Evolutionary conservation across 2,113 vertebrate species (phyloP).

Genomic region (Poeciliopsis occidentalis): DNA sequence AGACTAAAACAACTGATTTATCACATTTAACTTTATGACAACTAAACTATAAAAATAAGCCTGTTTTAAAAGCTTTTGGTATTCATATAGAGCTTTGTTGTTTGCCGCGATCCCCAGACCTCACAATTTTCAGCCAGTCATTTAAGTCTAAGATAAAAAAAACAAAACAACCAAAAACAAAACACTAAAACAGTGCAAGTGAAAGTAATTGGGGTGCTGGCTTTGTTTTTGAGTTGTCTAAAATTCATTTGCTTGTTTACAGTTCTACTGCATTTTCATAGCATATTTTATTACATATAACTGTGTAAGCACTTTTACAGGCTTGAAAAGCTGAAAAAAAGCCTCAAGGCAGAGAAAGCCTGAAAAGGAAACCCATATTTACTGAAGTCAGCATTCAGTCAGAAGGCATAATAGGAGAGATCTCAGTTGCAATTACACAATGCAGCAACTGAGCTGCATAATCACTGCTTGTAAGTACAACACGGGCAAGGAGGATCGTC

Average conservation of each 20-base stretch:
- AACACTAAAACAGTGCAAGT: not conserved
- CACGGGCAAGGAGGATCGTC: not conserved
- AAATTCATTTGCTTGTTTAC: not conserved
- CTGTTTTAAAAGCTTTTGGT: not conserved
- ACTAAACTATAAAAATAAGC: not conserved
- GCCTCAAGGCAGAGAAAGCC: not conserved
- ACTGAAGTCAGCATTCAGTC: not conserved
- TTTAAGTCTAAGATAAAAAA: not conserved
- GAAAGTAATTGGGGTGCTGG: not conserved
- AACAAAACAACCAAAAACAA: not conserved
- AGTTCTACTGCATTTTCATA: not conserved
- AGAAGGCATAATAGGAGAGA: not conserved
- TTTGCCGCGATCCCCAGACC: not conserved
- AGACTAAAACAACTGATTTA: not conserved
- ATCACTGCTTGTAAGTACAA: not conserved
- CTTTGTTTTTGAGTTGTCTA: not conserved
- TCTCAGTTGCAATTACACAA: not conserved
- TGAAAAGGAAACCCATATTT: constrained; percentile 2
- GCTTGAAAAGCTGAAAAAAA: not conserved
- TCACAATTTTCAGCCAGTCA: not conserved
- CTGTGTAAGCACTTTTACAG: not conserved
- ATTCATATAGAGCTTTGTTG: not conserved
- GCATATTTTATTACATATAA: not conserved
- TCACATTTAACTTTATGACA: not conserved
- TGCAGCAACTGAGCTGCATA: not conserved